Conservation (phyloP, 2,888 invertebrate species). For the Scaptomyza polygonia region DNA sequence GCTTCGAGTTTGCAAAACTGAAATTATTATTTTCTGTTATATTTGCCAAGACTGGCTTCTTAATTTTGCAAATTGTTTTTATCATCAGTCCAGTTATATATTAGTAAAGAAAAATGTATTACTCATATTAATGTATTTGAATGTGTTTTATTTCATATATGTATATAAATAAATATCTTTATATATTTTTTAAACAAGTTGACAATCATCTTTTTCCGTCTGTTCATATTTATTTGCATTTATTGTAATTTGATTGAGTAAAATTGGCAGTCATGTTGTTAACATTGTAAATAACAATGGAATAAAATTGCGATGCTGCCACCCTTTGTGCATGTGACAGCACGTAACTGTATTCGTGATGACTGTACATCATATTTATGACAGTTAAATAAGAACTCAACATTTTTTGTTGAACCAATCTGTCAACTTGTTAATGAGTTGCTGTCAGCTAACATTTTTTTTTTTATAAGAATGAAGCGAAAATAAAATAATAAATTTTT, state of each 20-base stretch:
- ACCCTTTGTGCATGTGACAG: slow-evolving; percentile 1
- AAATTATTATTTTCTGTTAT: background rate
- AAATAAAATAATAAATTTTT: background rate
- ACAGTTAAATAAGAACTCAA: background rate
- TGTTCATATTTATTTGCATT: background rate
- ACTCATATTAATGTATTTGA: too few relatives aligned
- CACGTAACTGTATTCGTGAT: background rate
- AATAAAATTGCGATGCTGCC: background rate
- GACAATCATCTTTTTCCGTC: background rate
- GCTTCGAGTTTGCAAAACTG: background rate
- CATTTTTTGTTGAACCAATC: too few relatives aligned
- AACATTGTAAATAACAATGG: background rate
- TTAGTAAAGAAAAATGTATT: too few relatives aligned
- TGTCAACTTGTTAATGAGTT: background rate
- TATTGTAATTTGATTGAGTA: background rate
- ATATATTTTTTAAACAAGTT: background rate
- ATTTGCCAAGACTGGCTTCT: background rate
- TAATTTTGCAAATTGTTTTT: too few relatives aligned
- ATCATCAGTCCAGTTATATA: too few relatives aligned
- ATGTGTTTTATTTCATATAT: too few relatives aligned
- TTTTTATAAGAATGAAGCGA: background rate
- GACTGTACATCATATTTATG: background rate
- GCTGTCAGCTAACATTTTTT: background rate
- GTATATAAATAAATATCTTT: too few relatives aligned
- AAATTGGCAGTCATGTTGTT: background rate